phyloP scores from a whole-genome alignment of 2,888 invertebrate species.

The Leptopilina syphax region DNA sequence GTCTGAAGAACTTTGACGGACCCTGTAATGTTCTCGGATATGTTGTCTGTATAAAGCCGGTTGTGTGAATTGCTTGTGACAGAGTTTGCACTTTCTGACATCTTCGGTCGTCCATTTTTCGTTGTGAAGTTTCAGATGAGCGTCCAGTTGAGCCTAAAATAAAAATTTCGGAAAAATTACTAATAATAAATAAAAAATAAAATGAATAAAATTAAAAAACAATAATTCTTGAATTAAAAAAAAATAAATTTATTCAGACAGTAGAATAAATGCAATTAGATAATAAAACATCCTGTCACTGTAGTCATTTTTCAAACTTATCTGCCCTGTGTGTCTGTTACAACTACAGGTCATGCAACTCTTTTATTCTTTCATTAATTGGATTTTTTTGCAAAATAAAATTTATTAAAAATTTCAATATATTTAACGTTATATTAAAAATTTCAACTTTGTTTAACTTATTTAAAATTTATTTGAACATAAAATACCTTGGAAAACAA shows the following conservation, averaged over 20 bases:
- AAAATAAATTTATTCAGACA: too few relatives aligned
- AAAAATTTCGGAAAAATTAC: not conserved
- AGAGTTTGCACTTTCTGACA: slow-evolving; percentile 79
- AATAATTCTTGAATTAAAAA: too few relatives aligned
- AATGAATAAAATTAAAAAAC: not conserved
- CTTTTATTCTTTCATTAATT: not conserved
- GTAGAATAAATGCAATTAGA: slow-evolving; percentile 14
- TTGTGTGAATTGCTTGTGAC: slow-evolving; percentile 78
- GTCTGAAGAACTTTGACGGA: slow-evolving; percentile 67
- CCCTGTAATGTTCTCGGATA: slow-evolving; percentile 79
- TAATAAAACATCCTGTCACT: slow-evolving; percentile 29
- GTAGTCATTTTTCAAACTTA: slow-evolving; percentile 14
- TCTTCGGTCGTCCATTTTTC: slow-evolving; percentile 72
- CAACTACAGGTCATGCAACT: slow-evolving; percentile 22
- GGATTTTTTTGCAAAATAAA: not conserved
- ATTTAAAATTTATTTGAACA: too few relatives aligned
- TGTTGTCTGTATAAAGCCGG: slow-evolving; percentile 77
- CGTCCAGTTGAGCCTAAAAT: slow-evolving; percentile 70
- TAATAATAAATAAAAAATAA: not conserved
- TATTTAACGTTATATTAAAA: too few relatives aligned
- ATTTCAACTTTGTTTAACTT: too few relatives aligned
- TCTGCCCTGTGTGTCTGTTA: not conserved
- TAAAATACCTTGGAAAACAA: not conserved
- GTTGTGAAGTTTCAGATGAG: slow-evolving; percentile 72
- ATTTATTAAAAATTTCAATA: too few relatives aligned